Base-by-base conservation (phyloP, 2,113 vertebrate species). In the Sturnira hondurensis region DNA sequence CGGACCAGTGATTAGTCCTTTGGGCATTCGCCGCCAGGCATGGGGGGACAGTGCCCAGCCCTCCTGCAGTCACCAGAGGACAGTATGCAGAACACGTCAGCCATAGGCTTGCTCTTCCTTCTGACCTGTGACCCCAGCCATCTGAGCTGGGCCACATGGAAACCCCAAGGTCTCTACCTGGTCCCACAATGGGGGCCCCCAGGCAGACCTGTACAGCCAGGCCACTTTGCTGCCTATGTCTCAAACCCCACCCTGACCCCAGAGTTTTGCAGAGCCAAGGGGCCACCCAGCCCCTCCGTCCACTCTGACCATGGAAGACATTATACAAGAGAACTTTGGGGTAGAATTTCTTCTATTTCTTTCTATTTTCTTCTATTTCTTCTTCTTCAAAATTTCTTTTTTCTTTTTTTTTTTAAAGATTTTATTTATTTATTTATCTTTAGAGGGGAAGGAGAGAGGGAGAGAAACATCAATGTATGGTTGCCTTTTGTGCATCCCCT, bases 31-130 rank as follows among this genome's bases (percentile, higher is more conserved):
- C n/a, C n/a, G 12, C 28, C 7, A 16, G 61, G 7, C 4, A 67
- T 8, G 47, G 12, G 28, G 38, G 56, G 36, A 47, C 4, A 8
- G 26, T 38, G 0, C 17, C 7, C 61, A 41, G 20, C 7, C 3
- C 9, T 22, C 10, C 0, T 81, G 86, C 41, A 33, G 24, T 38
- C 70, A 78, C 54, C 7, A 63, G 70, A 91, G 19, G 15, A 50
- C 50, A 10, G 6, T 61, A 43, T 36, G 63, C 26, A 87, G 84
- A 52, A 22, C 14, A 47, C 13, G 67, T 36, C 7, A 45, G 41
- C 36, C 36, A 33, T 22, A 28, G 0, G 2, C 65, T 43, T 1
- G 2, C 56, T 54, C 22, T 96, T 73, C 19, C 1, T 86, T 94
- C 73, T 36, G 26, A n/a, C 47, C 63, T 28, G 58, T 85, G 58